phyloP scores from a whole-genome alignment of 2,797 vertebrate genomes.

The Acridotheres tristis region DNA sequence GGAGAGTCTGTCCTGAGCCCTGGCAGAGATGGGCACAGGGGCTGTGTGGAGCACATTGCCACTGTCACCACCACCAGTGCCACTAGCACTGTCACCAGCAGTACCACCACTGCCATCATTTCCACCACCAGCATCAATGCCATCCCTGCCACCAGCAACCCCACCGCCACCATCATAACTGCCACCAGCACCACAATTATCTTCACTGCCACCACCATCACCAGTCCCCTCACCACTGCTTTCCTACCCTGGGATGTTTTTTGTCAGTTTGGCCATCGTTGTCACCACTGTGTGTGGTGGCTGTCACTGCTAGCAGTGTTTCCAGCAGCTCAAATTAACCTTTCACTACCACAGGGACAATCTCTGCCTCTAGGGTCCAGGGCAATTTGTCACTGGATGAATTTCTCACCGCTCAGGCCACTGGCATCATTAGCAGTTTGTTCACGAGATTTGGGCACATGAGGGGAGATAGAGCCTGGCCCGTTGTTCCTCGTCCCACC shows the following conservation, averaged over 20 bases:
- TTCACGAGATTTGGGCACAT: background rate
- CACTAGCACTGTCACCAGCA: background rate
- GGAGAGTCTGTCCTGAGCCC: fast-evolving
- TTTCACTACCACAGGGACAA: background rate
- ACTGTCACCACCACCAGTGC: background rate
- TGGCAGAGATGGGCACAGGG: background rate
- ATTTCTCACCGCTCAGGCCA: background rate
- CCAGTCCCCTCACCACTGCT: fast-evolving
- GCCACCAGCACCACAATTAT: background rate
- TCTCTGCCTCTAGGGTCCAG: background rate
- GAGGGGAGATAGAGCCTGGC: no score
- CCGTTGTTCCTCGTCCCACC: fast-evolving
- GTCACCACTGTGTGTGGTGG: fast-evolving
- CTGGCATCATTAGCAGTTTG: background rate
- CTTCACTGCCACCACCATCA: background rate
- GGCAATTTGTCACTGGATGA: background rate
- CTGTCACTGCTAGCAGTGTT: background rate
- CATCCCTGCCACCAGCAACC: background rate
- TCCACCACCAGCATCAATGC: no score
- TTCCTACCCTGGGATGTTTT: background rate
- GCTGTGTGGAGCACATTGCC: background rate
- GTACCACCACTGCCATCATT: background rate
- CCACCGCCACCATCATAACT: background rate
- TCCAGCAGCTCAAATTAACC: background rate
- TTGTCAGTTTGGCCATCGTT: fast-evolving